Conservation (phyloP, 2,888 invertebrate species). For the Zaprionus obscuricornis region DNA sequence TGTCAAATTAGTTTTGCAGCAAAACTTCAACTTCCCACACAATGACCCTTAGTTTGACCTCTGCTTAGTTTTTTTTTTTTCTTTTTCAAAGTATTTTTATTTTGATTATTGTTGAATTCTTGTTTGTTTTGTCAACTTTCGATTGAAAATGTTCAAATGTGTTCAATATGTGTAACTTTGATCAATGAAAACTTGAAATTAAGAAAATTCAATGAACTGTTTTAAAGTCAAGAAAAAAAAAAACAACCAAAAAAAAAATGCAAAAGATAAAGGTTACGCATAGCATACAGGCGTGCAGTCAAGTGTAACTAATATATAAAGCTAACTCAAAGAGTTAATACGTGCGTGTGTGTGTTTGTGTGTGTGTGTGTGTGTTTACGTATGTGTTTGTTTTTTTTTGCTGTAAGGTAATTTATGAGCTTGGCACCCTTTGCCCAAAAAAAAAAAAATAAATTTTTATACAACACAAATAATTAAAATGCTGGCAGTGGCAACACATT, state of each 20-base stretch:
- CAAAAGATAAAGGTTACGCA: not conserved
- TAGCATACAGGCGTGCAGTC: conserved; percentile 38
- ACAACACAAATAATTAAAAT: conserved; percentile 58
- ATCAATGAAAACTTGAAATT: conserved; percentile 40
- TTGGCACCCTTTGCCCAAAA: conserved; percentile 4
- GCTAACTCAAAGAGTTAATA: conserved; percentile 54
- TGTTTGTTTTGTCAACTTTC: conserved; percentile 37
- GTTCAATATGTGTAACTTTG: conserved; percentile 1
- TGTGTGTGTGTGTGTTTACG: conserved; percentile 18
- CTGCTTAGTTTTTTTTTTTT: conserved; percentile 26
- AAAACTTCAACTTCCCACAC: conserved; percentile 28
- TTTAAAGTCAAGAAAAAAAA: not conserved
- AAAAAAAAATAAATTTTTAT: too few species aligned
- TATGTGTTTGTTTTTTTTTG: too few species aligned
- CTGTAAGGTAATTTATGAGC: conserved; percentile 41
- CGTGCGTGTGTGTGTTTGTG: not conserved
- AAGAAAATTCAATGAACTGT: conserved; percentile 54
- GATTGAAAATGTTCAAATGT: conserved; percentile 21
- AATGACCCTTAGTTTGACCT: conserved; percentile 25
- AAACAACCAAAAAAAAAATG: not conserved
- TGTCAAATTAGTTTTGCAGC: conserved; percentile 68
- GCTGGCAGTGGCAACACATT: conserved; percentile 9
- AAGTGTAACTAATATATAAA: conserved; percentile 55
- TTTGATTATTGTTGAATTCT: too few species aligned
- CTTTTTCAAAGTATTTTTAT: conserved; percentile 55